Percentiles rank a stretch among this genome's conserved stretches.
phyloP scores from a whole-genome alignment of 1,140 invertebrate species.

The Polypedilum pembai region DNA sequence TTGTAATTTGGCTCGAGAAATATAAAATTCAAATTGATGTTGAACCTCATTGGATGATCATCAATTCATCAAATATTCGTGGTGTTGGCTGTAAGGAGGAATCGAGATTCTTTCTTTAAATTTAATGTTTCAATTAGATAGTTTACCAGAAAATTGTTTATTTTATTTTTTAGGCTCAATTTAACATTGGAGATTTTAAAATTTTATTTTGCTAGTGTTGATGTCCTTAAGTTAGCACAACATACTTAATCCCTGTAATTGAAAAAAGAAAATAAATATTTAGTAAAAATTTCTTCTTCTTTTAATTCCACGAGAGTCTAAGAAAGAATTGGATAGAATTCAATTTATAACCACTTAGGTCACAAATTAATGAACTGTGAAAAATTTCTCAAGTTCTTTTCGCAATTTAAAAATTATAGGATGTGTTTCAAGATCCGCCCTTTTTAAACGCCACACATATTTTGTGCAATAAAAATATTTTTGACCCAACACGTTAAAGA shows the following conservation, averaged over 20 bases:
- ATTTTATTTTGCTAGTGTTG: too few species aligned
- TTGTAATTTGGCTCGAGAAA: not conserved
- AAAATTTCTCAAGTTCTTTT: not conserved
- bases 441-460: conserved; percentile 5
- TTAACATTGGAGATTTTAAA: too few species aligned
- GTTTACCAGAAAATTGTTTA: not conserved
- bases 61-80: conserved; percentile 13
- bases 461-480: not conserved
- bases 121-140: not conserved
- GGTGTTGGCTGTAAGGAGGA: conserved; percentile 19
- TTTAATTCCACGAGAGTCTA: not conserved
- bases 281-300: not conserved
- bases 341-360: not conserved
- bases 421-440: not conserved
- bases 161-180: too few species aligned
- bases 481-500: not conserved
- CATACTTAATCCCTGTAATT: too few species aligned
- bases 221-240: too few species aligned
- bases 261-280: too few species aligned
- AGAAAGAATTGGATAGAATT: not conserved
- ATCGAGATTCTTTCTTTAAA: not conserved
- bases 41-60: not conserved
- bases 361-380: not conserved
- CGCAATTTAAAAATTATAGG: conserved; percentile 4
- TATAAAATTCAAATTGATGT: conserved; percentile 22